Evolutionary conservation across 1,140 invertebrate species (phyloP).

Genomic region (Drosophila tropicalis): DNA sequence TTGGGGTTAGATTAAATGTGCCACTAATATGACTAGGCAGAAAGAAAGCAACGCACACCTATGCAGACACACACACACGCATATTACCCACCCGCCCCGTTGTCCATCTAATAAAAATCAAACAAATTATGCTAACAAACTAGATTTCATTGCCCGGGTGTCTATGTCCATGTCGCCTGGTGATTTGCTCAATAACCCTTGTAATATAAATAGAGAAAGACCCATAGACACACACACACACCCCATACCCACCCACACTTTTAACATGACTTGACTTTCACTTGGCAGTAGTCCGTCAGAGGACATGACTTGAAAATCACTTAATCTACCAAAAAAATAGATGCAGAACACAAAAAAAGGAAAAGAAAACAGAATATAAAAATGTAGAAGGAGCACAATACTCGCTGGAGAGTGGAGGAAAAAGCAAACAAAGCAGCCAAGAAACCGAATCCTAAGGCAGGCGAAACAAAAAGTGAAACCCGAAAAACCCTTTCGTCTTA

Average conservation of each 20-base stretch:
- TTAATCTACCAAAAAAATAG: constrained; percentile 64
- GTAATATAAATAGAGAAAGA: constrained; percentile 72
- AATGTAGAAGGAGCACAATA: constrained; percentile 11
- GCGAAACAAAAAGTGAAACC: constrained; percentile 24
- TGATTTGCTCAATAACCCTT: constrained; percentile 83
- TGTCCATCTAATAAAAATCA: constrained; percentile 79
- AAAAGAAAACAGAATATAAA: constrained; percentile 24
- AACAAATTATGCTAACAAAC: constrained; percentile 82
- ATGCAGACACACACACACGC: constrained; percentile 1
- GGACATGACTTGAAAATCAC: constrained; percentile 80
- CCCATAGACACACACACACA: constrained; percentile 35
- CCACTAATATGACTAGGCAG: constrained; percentile 76
- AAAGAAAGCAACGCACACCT: constrained; percentile 40
- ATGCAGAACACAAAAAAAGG: constrained; percentile 8
- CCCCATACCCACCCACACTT: constrained; percentile 24
- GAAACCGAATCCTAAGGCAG: constrained; percentile 44
- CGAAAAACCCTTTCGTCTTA: constrained; percentile 51
- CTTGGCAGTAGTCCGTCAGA: constrained; percentile 80
- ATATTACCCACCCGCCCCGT: constrained; percentile 29
- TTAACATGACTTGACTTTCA: constrained; percentile 67
- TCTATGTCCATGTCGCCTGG: constrained; percentile 54
- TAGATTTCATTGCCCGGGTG: constrained; percentile 63
- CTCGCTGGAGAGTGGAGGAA: constrained; percentile 11
- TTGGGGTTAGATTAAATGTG: constrained; percentile 22
- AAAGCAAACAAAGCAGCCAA: constrained; percentile 48